Evolutionary conservation across 2,797 vertebrate genomes (phyloP), one percentile per base, ranked within the genome.

Genomic region (Eulemur coronatus): DNA sequence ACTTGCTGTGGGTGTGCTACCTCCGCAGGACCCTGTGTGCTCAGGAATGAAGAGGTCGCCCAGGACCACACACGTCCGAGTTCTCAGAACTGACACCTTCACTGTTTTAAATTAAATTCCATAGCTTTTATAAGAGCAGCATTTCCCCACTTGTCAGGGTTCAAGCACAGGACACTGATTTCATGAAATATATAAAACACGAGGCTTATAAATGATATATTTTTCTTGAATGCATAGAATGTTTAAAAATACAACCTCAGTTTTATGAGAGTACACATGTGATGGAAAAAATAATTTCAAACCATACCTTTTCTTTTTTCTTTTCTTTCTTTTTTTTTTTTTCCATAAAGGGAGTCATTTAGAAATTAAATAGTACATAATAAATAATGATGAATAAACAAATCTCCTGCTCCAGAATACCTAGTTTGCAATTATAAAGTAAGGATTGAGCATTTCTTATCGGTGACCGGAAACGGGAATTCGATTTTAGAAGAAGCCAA

Each of bases 31-130:
- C 84, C 59, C 55, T 87, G 75, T 96, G 91, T 94, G 93, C 97
- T 84, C 67, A 91, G 89, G 89, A 97, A 92, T 70, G 91, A 87
- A 85, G 95, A 96, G 85, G 90, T 80, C 24, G 2, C 78, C 12
- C 43, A 79, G 94, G 98, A 97, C 97, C 98, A 98, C 97, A 97
- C 97, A 97, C 97, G 90, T 26, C 93, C 91, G 67, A 59, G 63
- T 96, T 94, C 92, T 92, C 87, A 95, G 89, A 94, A 88, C 92
- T 93, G 87, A 95, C 97, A 96, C 98, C 94, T 97, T 89, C 28
- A 15, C 97, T 97, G 87, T 81, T 95, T 95, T 88, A 96, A 97
- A 96, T 97, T 97, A 97, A 98, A 97, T 95, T 96, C 97, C 93
- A 63, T 84, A 59, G 82, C 84, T 96, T 96, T 96, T 97, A 94